Evolutionary conservation across 2,797 vertebrate genomes (phyloP).

Genomic region (Hybognathus amarus): DNA sequence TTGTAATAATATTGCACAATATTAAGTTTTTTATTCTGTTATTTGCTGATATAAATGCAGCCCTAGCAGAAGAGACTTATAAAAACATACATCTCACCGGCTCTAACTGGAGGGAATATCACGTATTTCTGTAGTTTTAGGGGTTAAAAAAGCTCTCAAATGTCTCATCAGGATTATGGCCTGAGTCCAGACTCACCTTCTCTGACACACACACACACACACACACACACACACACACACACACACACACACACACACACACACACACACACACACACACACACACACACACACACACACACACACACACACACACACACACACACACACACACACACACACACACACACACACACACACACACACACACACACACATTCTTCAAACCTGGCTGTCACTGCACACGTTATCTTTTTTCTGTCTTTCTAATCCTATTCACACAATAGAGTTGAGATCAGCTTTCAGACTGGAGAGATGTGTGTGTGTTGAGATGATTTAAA

Average conservation of each 20-base stretch:
- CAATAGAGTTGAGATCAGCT: conserved; percentile 32
- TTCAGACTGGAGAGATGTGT: neutral
- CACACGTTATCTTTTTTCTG: neutral
- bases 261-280: neutral
- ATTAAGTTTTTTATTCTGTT: neutral
- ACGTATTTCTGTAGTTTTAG: neutral
- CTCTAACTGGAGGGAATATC: neutral
- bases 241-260: neutral
- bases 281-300: neutral
- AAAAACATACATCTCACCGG: no score
- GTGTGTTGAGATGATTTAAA: neutral
- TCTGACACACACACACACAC: neutral
- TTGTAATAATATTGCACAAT: neutral
- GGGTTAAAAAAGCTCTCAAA: neutral
- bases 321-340: neutral
- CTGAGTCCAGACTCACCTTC: neutral
- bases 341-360: neutral
- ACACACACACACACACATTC: neutral
- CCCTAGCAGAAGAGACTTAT: neutral
- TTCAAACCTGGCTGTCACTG: neutral
- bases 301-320: neutral
- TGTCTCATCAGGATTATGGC: neutral
- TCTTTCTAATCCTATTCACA: neutral
- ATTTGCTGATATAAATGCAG: neutral
- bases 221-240: no score